phyloP scores from a whole-genome alignment of 2,888 invertebrate species.

The Laspeyria flexula region DNA sequence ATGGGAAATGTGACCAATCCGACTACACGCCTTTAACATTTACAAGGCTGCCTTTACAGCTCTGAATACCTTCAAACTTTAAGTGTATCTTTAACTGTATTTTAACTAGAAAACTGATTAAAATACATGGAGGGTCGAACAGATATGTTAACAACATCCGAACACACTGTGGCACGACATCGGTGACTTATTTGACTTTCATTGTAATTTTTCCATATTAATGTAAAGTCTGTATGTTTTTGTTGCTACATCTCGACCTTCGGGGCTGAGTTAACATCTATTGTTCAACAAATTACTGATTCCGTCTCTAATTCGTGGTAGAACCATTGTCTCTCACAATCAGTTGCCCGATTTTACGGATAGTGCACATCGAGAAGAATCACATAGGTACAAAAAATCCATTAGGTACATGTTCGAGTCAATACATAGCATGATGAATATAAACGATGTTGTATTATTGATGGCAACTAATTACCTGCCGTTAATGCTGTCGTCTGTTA shows the following conservation, averaged over 20 bases:
- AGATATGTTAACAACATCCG: slow-evolving; percentile 14
- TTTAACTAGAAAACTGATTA: background rate
- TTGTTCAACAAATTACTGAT: slow-evolving; percentile 79
- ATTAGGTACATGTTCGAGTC: background rate
- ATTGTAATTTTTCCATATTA: slow-evolving; percentile 48
- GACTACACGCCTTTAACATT: slow-evolving; percentile 8
- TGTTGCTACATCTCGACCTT: slow-evolving; percentile 73
- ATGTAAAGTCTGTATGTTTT: slow-evolving; percentile 52
- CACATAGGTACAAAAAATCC: slow-evolving; percentile 33
- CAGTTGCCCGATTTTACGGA: slow-evolving; percentile 73
- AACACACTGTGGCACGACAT: slow-evolving; percentile 12
- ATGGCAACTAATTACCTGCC: slow-evolving; percentile 17
- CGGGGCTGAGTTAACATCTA: slow-evolving; percentile 76
- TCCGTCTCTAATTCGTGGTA: slow-evolving; percentile 76
- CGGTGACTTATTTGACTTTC: slow-evolving; percentile 42
- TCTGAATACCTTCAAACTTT: background rate
- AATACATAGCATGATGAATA: slow-evolving; percentile 38
- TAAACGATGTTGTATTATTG: slow-evolving; percentile 23
- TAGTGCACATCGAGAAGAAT: slow-evolving; percentile 59
- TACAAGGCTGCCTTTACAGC: slow-evolving; percentile 7
- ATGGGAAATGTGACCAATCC: slow-evolving; percentile 37
- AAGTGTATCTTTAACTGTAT: background rate
- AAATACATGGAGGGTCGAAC: background rate
- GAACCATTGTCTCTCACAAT: slow-evolving; percentile 72
- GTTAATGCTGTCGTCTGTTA: slow-evolving; percentile 5